phyloP scores from a whole-genome alignment of 2,797 vertebrate species.

The Clarias laeviceps region DNA sequence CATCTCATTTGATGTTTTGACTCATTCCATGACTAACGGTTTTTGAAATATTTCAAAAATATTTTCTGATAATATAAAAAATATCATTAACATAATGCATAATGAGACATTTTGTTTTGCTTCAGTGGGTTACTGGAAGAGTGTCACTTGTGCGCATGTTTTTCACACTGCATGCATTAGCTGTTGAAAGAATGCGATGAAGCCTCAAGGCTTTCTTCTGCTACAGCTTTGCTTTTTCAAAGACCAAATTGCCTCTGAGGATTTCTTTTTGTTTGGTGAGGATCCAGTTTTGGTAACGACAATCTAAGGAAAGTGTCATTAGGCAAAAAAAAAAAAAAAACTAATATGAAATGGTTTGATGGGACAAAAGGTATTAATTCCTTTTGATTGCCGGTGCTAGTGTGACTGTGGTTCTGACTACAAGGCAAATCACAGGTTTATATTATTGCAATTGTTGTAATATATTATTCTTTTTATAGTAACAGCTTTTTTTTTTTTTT shows the following conservation, averaged over 20 bases:
- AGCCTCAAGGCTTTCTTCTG: conserved; percentile 15
- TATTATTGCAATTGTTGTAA: neutral
- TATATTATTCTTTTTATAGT: neutral
- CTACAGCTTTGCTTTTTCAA: conserved; percentile 29
- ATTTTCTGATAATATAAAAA: neutral
- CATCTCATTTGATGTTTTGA: conserved; percentile 20
- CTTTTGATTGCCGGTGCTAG: neutral
- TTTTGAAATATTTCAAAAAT: conserved; percentile 11
- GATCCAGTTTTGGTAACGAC: neutral
- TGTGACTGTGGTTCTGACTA: neutral
- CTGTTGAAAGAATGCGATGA: conserved; percentile 15
- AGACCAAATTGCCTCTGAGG: conserved; percentile 7
- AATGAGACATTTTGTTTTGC: conserved; percentile 22
- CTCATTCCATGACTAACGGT: neutral
- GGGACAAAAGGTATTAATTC: neutral
- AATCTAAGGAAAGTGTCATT: conserved; percentile 10
- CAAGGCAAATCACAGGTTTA: neutral
- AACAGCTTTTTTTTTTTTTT: neutral
- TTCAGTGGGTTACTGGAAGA: conserved; percentile 31
- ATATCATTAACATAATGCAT: neutral
- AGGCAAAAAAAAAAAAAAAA: neutral
- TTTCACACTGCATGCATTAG: conserved; percentile 21
- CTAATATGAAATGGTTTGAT: neutral
- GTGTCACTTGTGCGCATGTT: conserved; percentile 20
- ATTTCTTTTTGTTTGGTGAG: neutral